Evolutionary conservation across 2,888 invertebrate species (phyloP).

Genomic region (Drosophila percnosoma): DNA sequence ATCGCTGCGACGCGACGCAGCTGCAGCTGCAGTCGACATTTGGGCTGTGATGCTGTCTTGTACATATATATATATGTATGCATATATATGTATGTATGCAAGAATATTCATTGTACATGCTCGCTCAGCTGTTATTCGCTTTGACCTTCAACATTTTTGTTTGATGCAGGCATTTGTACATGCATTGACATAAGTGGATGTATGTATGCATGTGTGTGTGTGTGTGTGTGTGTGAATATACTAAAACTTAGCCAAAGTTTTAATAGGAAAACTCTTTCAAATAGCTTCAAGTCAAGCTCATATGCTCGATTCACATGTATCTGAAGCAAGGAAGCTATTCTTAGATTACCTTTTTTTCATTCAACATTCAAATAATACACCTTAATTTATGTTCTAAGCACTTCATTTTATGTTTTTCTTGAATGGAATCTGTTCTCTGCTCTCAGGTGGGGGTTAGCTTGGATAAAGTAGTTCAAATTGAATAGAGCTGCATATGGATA

Average conservation of each 20-base stretch:
- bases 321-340: background rate
- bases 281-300: background rate
- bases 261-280: background rate
- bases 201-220: background rate
- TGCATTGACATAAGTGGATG: background rate
- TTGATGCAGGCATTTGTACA: conserved; percentile 10
- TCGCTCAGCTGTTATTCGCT: conserved; percentile 45
- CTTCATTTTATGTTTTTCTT: background rate
- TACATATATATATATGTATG: background rate
- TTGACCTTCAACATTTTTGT: conserved; percentile 54
- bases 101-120: conserved; percentile 3
- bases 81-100: background rate
- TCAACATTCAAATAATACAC: background rate
- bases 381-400: background rate
- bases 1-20: conserved; percentile 19
- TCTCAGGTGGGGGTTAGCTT: background rate
- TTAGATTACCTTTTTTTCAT: background rate
- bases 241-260: background rate
- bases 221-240: background rate
- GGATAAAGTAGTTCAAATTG: background rate
- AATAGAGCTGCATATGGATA: background rate
- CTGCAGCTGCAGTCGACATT: conserved; percentile 39
- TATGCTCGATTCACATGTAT: background rate
- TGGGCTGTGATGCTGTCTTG: conserved; percentile 9
- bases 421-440: background rate